Evolutionary conservation across 2,797 vertebrate genomes (phyloP), one percentile per base, ranked within the genome.

Genomic region (Acrocephalus scirpaceus): DNA sequence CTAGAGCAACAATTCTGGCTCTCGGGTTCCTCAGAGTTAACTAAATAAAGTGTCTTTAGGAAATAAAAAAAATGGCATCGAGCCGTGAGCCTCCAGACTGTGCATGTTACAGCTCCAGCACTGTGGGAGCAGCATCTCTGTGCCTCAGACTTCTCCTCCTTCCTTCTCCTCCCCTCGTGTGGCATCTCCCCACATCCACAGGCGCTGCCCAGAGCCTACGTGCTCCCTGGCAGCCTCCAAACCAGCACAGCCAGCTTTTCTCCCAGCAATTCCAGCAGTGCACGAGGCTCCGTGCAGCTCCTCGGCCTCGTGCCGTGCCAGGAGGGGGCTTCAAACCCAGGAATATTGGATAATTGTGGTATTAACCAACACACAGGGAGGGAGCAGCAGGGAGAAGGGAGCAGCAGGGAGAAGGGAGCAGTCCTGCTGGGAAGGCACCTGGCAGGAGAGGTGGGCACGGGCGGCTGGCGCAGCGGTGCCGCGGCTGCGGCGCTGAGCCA

Each of bases 151-250:
- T 84, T 86, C 86, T 53, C 56, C 38, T 74, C 38, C 81, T 86
- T 66, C 88, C 72, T 56, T 88, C 69, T 38, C 51, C 71, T 47
- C 42, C 27, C 2, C 78, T 74, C 4, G 1, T 30, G 90, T 22
- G 3, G 66, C 88, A 65, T 92, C 93, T 93, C 93, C 91, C 91
- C 78, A 12, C 90, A 54, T 69, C 30, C 79, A 25, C 78, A 40
- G 90, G 45, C 42, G 0, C 19, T 72, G 88, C 91, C 3, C 44
- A 61, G 92, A 77, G 84, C 93, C 93, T 81, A 38, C 50, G 61
- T 94, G 91, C 94, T 78, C 93, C 95, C 92, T 87, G 95, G 92
- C 81, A 70, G 90, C 95, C 19, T 1, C 66, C 21, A 1, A 18
- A 12, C 21, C 0, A 67, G 88, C 50, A 5, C 22, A 47, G 77